Evolutionary conservation across 2,797 vertebrate species (phyloP), one percentile per base, ranked within the genome.

Genomic region (Eleutherodactylus coqui): DNA sequence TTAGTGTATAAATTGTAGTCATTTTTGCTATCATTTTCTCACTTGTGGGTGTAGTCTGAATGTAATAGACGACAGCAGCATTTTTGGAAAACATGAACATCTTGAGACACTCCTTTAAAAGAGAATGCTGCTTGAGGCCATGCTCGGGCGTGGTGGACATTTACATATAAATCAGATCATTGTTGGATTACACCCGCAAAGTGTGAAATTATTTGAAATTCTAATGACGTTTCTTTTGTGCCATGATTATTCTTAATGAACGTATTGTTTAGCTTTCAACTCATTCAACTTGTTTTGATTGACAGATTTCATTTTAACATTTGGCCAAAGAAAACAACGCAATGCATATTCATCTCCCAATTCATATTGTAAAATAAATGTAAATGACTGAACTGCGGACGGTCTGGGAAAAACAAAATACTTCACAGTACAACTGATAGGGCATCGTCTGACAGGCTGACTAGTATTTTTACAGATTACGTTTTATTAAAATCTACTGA

Each of bases 51-150:
- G 64, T 72, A n/a, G 21, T n/a, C 32, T 19, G 47, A 51, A 47
- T n/a, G 19, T 36, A 51, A 51, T n/a, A 70, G 24, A n/a, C 29
- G 55, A 49, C 62, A 81, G 47, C 64, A 51, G 34, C 8, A 9
- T 36, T 82, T 36, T 27, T 70, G 79, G 79, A 69, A 82, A 82
- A 55, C 14, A 32, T 19, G 45, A 82, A 72, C 32, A 83, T 83
- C 27, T 83, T 60, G 70, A 41, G 64, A 53, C 79, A 70, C 79
- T 47, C 79, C 79, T 84, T 84, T 14, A 34, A 32, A 38, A 60
- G 11, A 84, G 70, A 49, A 19, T 51, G 55, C 55, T 84, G 82
- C 82, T 64, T 17, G 38, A 75, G 82, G 82, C 82, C 38, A 32
- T 47, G 70, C 11, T 47, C 6, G 21, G 72, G 72, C 58, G 72